Evolutionary conservation across 2,888 invertebrate species (phyloP).

Genomic region (Melanostoma mellinum): DNA sequence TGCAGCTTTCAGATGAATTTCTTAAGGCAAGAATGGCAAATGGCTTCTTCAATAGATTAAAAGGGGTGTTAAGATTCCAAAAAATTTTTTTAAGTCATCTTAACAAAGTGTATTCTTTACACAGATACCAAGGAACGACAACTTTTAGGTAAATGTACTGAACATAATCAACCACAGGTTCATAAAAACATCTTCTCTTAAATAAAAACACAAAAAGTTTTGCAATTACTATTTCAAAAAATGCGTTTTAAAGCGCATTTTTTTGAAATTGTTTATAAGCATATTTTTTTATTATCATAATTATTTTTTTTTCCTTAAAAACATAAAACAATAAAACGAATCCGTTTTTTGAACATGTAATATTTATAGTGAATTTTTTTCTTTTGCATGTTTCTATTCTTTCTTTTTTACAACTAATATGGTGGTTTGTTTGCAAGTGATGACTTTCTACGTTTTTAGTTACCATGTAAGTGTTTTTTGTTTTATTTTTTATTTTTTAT

Average conservation of each 20-base stretch:
- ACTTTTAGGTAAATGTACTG: too few relatives aligned
- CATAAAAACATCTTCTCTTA: too few relatives aligned
- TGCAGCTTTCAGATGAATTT: too few relatives aligned
- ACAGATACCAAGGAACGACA: too few relatives aligned
- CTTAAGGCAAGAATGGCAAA: too few relatives aligned
- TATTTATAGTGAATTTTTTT: constrained; percentile 65
- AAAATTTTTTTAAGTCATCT: too few relatives aligned
- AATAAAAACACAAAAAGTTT: constrained; percentile 29
- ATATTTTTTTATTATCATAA: constrained; percentile 32
- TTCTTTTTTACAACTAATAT: constrained; percentile 68
- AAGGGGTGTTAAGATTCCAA: too few relatives aligned
- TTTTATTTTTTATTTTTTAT: constrained; percentile 45
- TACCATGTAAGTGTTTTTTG: constrained; percentile 60
- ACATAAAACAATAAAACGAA: constrained; percentile 70
- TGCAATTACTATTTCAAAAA: constrained; percentile 64
- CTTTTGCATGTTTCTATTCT: constrained; percentile 41
- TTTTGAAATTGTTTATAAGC: constrained; percentile 52
- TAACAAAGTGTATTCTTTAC: too few relatives aligned
- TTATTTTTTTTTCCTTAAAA: constrained; percentile 61
- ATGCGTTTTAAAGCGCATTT: constrained; percentile 51
- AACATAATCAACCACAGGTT: too few relatives aligned
- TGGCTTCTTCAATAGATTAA: too few relatives aligned
- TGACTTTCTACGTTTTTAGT: constrained; percentile 68
- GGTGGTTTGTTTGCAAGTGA: constrained; percentile 73
- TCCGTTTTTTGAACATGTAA: constrained; percentile 66